Percentiles rank a stretch among this genome's conserved stretches.
Evolutionary conservation across 2,888 invertebrate species (phyloP).

Genomic region (Myopa tessellatipennis): DNA sequence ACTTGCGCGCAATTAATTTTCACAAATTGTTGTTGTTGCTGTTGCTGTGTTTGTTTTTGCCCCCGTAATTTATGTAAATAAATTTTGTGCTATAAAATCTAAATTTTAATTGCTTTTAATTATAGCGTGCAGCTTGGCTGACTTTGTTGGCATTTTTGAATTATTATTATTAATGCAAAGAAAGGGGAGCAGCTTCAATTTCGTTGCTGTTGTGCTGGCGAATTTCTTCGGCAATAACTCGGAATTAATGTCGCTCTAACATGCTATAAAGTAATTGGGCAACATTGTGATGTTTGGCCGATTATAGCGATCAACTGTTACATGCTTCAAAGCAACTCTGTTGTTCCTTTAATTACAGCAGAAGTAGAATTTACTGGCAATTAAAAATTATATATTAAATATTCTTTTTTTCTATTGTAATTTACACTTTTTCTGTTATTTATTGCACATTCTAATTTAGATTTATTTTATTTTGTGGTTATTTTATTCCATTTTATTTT

Average conservation of each 20-base stretch:
- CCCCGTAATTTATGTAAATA: constrained; percentile 29
- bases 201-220: constrained; percentile 16
- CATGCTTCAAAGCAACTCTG: not conserved
- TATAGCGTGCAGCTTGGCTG: constrained; percentile 17
- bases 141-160: constrained; percentile 23
- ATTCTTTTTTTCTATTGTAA: not conserved
- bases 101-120: constrained; percentile 34
- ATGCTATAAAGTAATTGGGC: constrained; percentile 9
- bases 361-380: too few species aligned
- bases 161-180: not conserved
- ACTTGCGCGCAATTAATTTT: constrained; percentile 40
- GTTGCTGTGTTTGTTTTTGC: not conserved
- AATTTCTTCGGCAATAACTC: not conserved
- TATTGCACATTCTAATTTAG: not conserved
- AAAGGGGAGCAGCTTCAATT: too few species aligned
- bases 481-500: too few species aligned
- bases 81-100: constrained; percentile 16
- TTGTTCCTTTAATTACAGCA: too few species aligned
- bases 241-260: constrained; percentile 21
- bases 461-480: too few species aligned
- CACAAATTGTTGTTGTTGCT: constrained; percentile 18
- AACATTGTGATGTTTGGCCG: constrained; percentile 14
- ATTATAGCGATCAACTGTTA: not conserved
- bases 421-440: constrained; percentile 1
- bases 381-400: not conserved